Conservation (phyloP, 2,797 vertebrate species). For the Masticophis lateralis region DNA sequence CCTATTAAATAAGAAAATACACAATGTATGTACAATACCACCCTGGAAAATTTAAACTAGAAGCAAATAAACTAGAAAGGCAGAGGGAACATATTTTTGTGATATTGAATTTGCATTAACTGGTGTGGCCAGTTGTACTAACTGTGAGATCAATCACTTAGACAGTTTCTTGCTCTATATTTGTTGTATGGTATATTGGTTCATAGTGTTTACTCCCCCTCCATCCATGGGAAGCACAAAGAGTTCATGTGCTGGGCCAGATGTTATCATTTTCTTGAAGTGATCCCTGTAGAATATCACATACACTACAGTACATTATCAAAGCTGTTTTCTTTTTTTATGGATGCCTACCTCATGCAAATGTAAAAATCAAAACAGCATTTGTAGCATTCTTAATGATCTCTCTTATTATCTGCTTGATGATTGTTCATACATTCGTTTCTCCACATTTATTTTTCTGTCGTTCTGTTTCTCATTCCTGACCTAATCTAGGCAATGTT, state of each 20-base stretch:
- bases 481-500: constrained; percentile 10
- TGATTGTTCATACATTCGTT: not conserved
- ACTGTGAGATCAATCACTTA: constrained; percentile 36
- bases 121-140: constrained; percentile 30
- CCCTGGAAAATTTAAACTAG: constrained; percentile 31
- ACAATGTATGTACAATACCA: constrained; percentile 47
- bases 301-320: constrained; percentile 31
- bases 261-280: constrained; percentile 27
- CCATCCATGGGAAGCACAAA: constrained; percentile 14
- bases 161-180: constrained; percentile 5
- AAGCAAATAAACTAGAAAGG: constrained; percentile 44
- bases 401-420: constrained; percentile 29
- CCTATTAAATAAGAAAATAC: constrained; percentile 45
- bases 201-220: constrained; percentile 16
- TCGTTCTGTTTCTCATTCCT: constrained; percentile 24
- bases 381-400: constrained; percentile 13
- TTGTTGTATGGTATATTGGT: constrained; percentile 1
- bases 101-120: constrained; percentile 47
- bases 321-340: constrained; percentile 54
- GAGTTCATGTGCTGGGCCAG: constrained; percentile 20
- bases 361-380: constrained; percentile 7
- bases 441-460: constrained; percentile 28
- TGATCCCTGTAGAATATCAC: constrained; percentile 36
- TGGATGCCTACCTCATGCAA: constrained; percentile 37
- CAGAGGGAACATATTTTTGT: constrained; percentile 17